phyloP scores from a whole-genome alignment of 2,888 invertebrate species.

The Timema podura region DNA sequence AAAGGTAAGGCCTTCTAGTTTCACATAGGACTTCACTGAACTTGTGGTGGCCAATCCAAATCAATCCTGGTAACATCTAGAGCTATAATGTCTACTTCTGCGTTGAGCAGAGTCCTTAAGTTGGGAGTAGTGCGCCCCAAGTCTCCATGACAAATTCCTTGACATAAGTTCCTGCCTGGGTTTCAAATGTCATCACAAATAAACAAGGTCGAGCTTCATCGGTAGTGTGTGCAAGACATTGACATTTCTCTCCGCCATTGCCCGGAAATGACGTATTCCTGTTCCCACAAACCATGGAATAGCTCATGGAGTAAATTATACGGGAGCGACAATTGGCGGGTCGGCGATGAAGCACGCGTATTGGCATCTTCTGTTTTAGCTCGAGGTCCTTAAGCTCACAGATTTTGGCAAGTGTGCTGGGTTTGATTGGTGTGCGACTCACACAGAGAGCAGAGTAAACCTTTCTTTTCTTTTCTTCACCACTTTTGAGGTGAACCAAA shows the following conservation, averaged over 20 bases:
- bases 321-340: constrained; percentile 67
- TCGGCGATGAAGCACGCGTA: constrained; percentile 84
- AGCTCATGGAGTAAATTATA: constrained; percentile 59
- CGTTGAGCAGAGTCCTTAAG: constrained; percentile 62
- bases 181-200: constrained; percentile 64
- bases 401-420: constrained; percentile 39
- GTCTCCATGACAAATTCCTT: constrained; percentile 99
- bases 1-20: too few relatives aligned
- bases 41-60: too few relatives aligned
- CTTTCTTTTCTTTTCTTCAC: constrained; percentile 86
- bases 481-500: constrained; percentile 68
- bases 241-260: neutral
- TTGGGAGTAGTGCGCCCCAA: constrained; percentile 83
- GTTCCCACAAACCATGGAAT: too few relatives aligned
- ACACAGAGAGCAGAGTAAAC: constrained; percentile 78
- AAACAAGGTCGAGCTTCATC: constrained; percentile 37
- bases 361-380: constrained; percentile 79
- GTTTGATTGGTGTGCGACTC: constrained; percentile 47
- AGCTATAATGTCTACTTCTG: constrained; percentile 78
- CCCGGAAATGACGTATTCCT: neutral
- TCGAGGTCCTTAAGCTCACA: constrained; percentile 52
- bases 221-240: neutral
- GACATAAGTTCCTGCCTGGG: constrained; percentile 93
- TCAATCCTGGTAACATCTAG: constrained; percentile 65
- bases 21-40: too few relatives aligned